Evolutionary conservation across 2,113 vertebrate species (phyloP), one percentile per base, ranked within the genome.

Genomic region (Malaclemys terrapin): DNA sequence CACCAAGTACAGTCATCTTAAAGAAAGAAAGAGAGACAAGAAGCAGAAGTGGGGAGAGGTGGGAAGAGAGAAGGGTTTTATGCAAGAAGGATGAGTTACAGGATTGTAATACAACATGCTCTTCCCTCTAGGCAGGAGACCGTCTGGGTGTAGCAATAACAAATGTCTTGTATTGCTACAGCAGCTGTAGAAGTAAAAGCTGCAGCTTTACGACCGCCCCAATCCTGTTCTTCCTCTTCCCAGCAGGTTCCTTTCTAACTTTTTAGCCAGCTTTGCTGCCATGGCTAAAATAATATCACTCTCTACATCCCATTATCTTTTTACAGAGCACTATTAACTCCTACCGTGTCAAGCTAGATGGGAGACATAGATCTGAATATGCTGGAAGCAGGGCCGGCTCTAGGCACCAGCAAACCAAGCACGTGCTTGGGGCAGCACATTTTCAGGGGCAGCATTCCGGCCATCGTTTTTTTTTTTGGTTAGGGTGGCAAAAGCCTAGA

Each of bases 201-300:
- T 50, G 89, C 76, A 95, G 94, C 88, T 93, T 93, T 89, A 91
- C 90, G 94, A 95, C 91, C 79, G 79, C 88, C 95, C 92, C 29
- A 80, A 65, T 81, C 82, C 57, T 53, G 54, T 90, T 96, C 91
- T 84, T 84, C 49, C 84, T 57, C 88, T 17, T 22, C 84, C 88
- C 7, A 13, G 29, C 52, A 29, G 93, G 91, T 92, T 93, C 92
- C 88, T 80, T 75, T 80, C 86, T 87, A 90, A 93, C 91, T 93
- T 93, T 81, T 84, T 10, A 76, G 53, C 86, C 81, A 31, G 82
- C 92, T 91, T 59, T 79, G 82, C 91, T 97, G 93, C 95, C 96
- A 96, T 90, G 54, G 92, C 92, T 94, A 72, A 96, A 96, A 95
- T 89, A 94, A 78, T 94, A 95, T 50, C 3, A 0, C 57, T 91